A percentile compares a stretch with the other conserved stretches of the same genome.
Evolutionary conservation across 2,888 invertebrate species (phyloP).

Genomic region (Trypoxylon attenuatum): DNA sequence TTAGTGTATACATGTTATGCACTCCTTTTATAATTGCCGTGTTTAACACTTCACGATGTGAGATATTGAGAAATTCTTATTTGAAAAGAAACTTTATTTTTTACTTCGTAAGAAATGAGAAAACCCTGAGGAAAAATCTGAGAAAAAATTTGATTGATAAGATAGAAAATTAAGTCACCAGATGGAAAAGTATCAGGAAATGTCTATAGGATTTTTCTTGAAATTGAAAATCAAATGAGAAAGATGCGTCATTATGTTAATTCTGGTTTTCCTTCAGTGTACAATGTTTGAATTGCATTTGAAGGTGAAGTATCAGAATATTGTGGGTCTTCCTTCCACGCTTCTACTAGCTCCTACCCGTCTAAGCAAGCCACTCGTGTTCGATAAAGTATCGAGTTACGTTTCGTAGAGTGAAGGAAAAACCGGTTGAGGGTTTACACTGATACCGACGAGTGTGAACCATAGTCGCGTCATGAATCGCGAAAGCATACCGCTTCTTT

Average conservation of each 20-base stretch:
- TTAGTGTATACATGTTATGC: constrained; percentile 28
- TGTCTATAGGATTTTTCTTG: no score
- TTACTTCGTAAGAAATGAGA: no score
- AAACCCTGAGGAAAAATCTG: no score
- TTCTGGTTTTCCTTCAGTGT: no score
- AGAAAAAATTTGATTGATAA: no score
- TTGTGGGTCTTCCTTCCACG: constrained; percentile 64
- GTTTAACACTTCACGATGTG: not conserved
- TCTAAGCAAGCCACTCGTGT: constrained; percentile 30
- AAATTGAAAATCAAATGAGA: no score
- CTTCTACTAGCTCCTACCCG: no score
- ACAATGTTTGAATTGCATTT: not conserved
- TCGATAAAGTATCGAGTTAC: constrained; percentile 63
- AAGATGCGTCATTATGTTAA: no score
- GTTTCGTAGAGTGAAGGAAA: constrained; percentile 20
- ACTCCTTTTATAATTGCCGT: constrained; percentile 19
- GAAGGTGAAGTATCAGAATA: constrained; percentile 17
- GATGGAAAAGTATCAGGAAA: no score
- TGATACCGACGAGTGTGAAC: constrained; percentile 21
- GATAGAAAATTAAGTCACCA: no score
- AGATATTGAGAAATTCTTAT: not conserved
- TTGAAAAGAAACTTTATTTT: no score
- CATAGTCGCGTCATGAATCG: constrained; percentile 57
- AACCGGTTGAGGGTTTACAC: constrained; percentile 59
- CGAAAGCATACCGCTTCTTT: constrained; percentile 61